A percentile compares a stretch with the other conserved stretches of the same genome.
Evolutionary conservation across 2,113 vertebrate genomes (phyloP).

Genomic region (rat (Rattus norvegicus)): GRCr8 NC_086024.1:41222001-41222500

Average conservation of each 20-base stretch:
- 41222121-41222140: constrained; percentile 71
- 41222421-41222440: neutral
- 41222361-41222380: neutral
- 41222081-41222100: constrained; percentile 81
- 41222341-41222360: neutral
- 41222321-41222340: neutral
- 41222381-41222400: neutral
- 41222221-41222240: neutral
- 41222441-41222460: neutral
- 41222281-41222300: neutral
- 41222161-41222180: constrained; percentile 61
- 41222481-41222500: neutral
- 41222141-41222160: constrained; percentile 73
- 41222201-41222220: constrained; percentile 51
- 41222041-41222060: constrained; percentile 79
- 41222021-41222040: constrained; percentile 61
- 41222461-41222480: neutral
- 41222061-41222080: constrained; percentile 82
- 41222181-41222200: neutral
- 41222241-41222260: neutral
- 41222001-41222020: constrained; percentile 67
- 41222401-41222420: neutral
- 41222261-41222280: neutral
- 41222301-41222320: neutral
- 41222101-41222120: constrained; percentile 64